Base-by-base conservation (phyloP, 2,113 vertebrate genomes). In the Hystrix brachyura region DNA sequence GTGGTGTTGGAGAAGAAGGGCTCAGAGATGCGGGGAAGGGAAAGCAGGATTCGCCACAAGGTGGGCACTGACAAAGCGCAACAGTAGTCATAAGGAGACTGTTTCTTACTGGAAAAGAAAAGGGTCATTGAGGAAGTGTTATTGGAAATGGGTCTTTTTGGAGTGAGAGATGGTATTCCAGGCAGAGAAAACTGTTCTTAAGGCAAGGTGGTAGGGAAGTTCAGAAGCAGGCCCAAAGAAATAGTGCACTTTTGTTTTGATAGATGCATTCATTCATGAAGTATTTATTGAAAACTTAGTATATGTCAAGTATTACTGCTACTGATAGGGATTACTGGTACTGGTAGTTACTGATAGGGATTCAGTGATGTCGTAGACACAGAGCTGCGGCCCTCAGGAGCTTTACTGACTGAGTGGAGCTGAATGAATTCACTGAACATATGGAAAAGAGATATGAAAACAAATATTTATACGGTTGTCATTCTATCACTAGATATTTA, bases 181-280 rank as follows among this genome's bases (percentile, higher is more conserved):
- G 65, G 34, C 6, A 34, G 46, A 76, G 57, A 64, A 43, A 79
- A 74, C 29, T 87, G 32, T 55, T 32, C n/a, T 87, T 59, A 57
- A 76, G 62, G 46, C n/a, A 94, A 94, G 57, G 12, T 7, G 59
- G 25, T 62, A 25, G 27, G 32, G 32, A 48, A 71, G 2, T 38
- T 93, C 71, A 94, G 46, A 85, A 85, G 23, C 9, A 60, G 76
- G 8, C 15, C 34, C 80, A 48, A 90, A 89, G 13, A 92, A 96
- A 46, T 25, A 51, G 18, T 43, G 15, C 13, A 32, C 6, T 65
- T 76, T 95, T n/a, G 13, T 79, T 94, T 93, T 65, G 43, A 85
- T 34, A 76, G 32, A 43, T 53, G 72, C 46, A 72, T 46, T 74
- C n/a, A 94, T 25, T 95, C 9, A 91, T 51, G 2, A 38, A 76